Conservation (phyloP, 2,797 vertebrate species). For the Neosilurus hyrtlii region DNA sequence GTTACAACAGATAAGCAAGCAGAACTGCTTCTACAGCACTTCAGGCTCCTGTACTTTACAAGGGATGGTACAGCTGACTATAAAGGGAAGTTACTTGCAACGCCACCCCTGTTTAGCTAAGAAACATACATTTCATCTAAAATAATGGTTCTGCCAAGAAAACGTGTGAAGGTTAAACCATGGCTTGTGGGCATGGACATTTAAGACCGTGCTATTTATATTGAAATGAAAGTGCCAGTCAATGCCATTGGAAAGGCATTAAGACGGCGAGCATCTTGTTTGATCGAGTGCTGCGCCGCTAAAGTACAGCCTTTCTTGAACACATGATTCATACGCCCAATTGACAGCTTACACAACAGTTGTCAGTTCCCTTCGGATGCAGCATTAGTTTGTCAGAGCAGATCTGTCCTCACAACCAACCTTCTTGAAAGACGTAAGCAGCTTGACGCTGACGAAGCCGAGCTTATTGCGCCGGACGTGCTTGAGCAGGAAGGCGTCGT, state of each 20-base stretch:
- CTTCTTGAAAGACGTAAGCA: conserved; percentile 99
- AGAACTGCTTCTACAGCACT: not conserved
- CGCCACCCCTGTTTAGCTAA: not conserved
- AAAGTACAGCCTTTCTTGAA: not conserved
- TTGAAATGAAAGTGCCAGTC: not conserved
- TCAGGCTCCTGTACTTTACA: not conserved
- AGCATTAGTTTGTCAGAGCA: conserved; percentile 36
- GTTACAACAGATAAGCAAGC: not conserved
- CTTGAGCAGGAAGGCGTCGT: conserved; percentile 94
- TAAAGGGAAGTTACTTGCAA: not conserved
- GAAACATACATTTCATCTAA: not conserved
- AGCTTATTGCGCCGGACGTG: conserved; percentile 94
- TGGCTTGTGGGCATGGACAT: not conserved
- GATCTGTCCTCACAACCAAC: conserved; percentile 63
- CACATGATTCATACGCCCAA: conserved; percentile 26
- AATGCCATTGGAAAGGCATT: not conserved
- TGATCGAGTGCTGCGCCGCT: not conserved
- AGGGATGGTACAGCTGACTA: not conserved
- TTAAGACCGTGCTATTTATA: not conserved
- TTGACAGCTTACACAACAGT: conserved; percentile 33
- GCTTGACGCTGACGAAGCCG: conserved; percentile 95
- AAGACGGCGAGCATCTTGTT: not conserved
- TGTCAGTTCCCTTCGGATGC: conserved; percentile 23
- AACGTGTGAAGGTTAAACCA: not conserved
- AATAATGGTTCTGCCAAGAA: not conserved